A percentile compares a stretch with the other conserved stretches of the same genome.
Evolutionary conservation across 2,797 vertebrate species (phyloP).

Genomic region (Clarias fuscus): DNA sequence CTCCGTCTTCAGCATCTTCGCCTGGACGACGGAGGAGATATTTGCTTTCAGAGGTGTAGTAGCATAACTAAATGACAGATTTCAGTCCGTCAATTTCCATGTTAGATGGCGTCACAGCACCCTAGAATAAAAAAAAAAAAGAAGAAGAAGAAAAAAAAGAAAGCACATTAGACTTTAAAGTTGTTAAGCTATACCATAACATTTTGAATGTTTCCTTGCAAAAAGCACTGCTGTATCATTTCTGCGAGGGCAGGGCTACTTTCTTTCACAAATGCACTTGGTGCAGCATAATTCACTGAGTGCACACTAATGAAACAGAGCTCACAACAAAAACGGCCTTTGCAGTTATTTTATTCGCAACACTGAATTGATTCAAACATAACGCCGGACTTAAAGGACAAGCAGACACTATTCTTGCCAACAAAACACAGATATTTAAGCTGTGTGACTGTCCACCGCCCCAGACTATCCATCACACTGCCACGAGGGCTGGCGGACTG

Average conservation of each 20-base stretch:
- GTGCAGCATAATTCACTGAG: constrained; percentile 45
- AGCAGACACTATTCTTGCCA: neutral
- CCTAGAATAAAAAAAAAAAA: constrained; percentile 6
- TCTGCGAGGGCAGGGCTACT: constrained; percentile 27
- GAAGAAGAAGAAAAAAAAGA: neutral
- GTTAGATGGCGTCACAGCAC: constrained; percentile 11
- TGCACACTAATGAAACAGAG: constrained; percentile 38
- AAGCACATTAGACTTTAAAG: neutral
- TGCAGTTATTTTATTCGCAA: constrained; percentile 20
- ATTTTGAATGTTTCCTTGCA: neutral
- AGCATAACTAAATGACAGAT: constrained; percentile 39
- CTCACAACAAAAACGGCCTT: constrained; percentile 31
- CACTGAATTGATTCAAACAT: constrained; percentile 8
- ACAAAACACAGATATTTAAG: constrained; percentile 33
- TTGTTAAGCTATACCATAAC: neutral
- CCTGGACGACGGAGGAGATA: constrained; percentile 74
- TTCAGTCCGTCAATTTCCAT: constrained; percentile 28
- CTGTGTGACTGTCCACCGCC: constrained; percentile 40
- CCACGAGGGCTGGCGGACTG: constrained; percentile 31
- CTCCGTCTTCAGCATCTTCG: constrained; percentile 98
- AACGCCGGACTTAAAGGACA: constrained; percentile 16
- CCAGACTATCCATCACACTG: constrained; percentile 52
- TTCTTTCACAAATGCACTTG: constrained; percentile 30
- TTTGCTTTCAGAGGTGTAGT: constrained; percentile 64
- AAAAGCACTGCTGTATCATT: constrained; percentile 20